Conservation (phyloP, 2,113 vertebrate species). For the Thunnus thynnus region DNA sequence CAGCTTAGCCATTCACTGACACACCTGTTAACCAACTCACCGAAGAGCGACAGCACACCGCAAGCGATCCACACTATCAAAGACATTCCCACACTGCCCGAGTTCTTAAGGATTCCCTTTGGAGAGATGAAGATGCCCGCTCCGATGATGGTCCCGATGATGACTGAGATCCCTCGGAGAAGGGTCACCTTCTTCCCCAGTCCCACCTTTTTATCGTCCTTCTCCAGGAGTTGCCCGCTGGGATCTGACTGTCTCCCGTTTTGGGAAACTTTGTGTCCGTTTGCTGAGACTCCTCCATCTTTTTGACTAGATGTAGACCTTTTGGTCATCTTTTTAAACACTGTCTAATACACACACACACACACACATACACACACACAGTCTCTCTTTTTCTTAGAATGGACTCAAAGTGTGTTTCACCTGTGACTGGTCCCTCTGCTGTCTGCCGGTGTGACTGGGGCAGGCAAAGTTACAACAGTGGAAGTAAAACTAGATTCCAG, state of each 20-base stretch:
- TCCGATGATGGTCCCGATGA: conserved; percentile 96
- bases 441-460: conserved; percentile 7
- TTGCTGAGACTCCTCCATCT: conserved; percentile 47
- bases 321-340: conserved; percentile 83
- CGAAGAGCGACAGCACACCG: conserved; percentile 94
- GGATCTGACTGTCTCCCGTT: conserved; percentile 18
- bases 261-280: conserved; percentile 21
- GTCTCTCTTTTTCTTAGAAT: background rate
- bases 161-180: conserved; percentile 93
- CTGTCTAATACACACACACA: background rate
- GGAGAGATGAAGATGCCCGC: conserved; percentile 98
- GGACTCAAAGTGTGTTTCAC: background rate
- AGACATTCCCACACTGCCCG: conserved; percentile 95
- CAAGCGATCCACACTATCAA: conserved; percentile 92
- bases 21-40: conserved; percentile 84
- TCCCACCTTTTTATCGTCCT: conserved; percentile 82
- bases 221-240: conserved; percentile 57
- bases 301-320: conserved; percentile 79
- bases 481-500: conserved; percentile 20
- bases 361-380: background rate
- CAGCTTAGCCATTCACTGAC: background rate
- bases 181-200: conserved; percentile 95
- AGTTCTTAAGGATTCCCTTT: conserved; percentile 93
- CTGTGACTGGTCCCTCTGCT: background rate
- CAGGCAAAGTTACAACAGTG: conserved; percentile 31